These are phyloP conservation scores for Drosophila tristis DNA, from an alignment of 1,140 invertebrate genomes.

Conservation along the genomic window DNA sequence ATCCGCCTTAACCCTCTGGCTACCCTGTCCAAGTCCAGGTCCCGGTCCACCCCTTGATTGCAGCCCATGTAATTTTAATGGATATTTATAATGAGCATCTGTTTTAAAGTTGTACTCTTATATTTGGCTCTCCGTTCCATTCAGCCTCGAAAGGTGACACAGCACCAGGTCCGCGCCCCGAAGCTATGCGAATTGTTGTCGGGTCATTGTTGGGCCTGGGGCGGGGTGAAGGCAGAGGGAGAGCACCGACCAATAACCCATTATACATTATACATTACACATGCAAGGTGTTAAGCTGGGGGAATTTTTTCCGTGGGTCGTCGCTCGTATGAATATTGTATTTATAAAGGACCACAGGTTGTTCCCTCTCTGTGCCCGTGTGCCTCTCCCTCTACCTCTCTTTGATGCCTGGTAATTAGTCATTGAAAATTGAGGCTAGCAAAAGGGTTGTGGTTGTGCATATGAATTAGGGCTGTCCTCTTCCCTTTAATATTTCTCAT, in stretches of 20 bases:
- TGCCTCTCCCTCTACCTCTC: neutral
- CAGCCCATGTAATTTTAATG: constrained; percentile 77
- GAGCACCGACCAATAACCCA: constrained; percentile 6
- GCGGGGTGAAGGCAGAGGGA: constrained; percentile 10
- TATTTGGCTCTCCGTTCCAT: constrained; percentile 10
- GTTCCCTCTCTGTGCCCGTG: neutral
- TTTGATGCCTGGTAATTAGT: constrained; percentile 52
- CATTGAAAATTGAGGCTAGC: constrained; percentile 22
- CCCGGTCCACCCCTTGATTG: constrained; percentile 40
- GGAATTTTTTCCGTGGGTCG: constrained; percentile 43
- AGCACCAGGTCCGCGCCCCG: constrained; percentile 46
- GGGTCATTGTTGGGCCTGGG: constrained; percentile 57
- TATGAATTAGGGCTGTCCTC: constrained; percentile 34
- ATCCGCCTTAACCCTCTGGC: constrained; percentile 12
- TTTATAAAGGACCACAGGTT: constrained; percentile 53
- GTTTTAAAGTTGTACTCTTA: constrained; percentile 61
- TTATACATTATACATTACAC: constrained; percentile 1
- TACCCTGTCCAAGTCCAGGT: neutral
- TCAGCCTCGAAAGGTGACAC: constrained; percentile 61
- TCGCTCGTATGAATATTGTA: constrained; percentile 41
- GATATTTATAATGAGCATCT: constrained; percentile 80
- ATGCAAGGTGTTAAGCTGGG: constrained; percentile 67
- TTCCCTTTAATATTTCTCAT: constrained; percentile 19
- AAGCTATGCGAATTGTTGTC: constrained; percentile 75
- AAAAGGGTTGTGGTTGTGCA: constrained; percentile 48